A percentile compares a stretch with the other conserved stretches of the same genome.
These are phyloP conservation scores for Rhineura floridana DNA, from an alignment of 2,113 vertebrate genomes.

Conservation along the genomic window DNA sequence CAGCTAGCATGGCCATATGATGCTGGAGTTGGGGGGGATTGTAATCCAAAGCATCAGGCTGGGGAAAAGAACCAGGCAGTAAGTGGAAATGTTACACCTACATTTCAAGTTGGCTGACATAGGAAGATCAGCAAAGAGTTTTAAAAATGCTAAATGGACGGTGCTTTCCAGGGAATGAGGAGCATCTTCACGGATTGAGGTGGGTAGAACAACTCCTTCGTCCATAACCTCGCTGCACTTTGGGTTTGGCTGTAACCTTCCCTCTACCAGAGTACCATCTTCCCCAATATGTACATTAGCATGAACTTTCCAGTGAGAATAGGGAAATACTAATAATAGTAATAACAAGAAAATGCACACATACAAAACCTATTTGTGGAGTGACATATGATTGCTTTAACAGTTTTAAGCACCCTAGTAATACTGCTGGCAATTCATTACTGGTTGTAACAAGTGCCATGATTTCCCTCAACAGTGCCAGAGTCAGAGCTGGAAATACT, in stretches of 20 bases:
- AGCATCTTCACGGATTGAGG: not conserved
- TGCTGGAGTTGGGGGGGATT: too few relatives aligned
- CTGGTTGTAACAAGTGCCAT: not conserved
- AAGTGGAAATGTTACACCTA: not conserved
- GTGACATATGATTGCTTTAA: not conserved
- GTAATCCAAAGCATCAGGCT: too few relatives aligned
- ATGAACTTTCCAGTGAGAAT: slow-evolving; percentile 47
- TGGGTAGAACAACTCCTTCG: not conserved
- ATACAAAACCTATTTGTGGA: not conserved
- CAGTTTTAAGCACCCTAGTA: not conserved
- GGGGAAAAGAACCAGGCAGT: too few relatives aligned
- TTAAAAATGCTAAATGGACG: not conserved
- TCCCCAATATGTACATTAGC: not conserved
- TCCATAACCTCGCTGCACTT: not conserved
- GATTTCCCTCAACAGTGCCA: not conserved
- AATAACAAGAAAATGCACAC: not conserved
- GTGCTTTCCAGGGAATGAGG: not conserved
- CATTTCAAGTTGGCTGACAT: not conserved
- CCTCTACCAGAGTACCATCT: slow-evolving; percentile 14
- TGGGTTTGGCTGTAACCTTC: not conserved
- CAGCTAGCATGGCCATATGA: too few relatives aligned
- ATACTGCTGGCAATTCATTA: not conserved
- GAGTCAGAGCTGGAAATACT: not conserved
- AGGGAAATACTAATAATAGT: not conserved
- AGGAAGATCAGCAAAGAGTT: not conserved